These are phyloP conservation scores for Mustelus asterias DNA, from an alignment of 2,113 vertebrate genomes.

Conservation along the genomic window DNA sequence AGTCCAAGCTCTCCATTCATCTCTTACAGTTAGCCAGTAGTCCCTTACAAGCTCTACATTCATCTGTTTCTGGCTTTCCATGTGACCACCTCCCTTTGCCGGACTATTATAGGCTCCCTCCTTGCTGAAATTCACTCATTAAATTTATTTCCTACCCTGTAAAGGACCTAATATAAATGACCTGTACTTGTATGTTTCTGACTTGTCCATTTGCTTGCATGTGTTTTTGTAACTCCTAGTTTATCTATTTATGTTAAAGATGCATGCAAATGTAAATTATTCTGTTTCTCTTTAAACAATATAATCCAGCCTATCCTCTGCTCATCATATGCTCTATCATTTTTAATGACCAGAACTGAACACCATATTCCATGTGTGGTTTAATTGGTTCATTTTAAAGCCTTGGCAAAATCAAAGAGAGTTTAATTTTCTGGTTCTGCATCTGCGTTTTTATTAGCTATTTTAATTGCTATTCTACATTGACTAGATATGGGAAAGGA, in stretches of 20 bases:
- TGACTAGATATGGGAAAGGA: not conserved
- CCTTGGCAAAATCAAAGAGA: not conserved
- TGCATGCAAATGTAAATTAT: not conserved
- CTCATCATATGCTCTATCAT: not conserved
- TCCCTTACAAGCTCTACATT: too few relatives aligned
- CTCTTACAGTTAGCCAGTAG: too few relatives aligned
- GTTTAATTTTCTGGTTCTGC: not conserved
- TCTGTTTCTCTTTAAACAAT: not conserved
- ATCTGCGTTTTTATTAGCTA: not conserved
- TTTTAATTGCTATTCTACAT: not conserved
- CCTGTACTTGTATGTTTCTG: not conserved
- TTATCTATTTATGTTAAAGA: not conserved
- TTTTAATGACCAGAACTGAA: not conserved
- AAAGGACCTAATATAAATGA: not conserved
- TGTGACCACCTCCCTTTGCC: too few relatives aligned
- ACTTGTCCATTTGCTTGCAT: slow-evolving; percentile 2
- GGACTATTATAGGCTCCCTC: too few relatives aligned
- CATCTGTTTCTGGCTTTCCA: too few relatives aligned
- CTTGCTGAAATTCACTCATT: not conserved
- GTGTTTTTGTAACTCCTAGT: not conserved
- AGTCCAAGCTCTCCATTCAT: too few relatives aligned
- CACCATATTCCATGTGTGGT: not conserved
- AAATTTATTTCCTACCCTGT: not conserved
- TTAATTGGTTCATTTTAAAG: not conserved
- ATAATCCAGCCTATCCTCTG: not conserved